Conservation (phyloP, 2,888 invertebrate species). For the Lepidocyrtinus sp. region DNA sequence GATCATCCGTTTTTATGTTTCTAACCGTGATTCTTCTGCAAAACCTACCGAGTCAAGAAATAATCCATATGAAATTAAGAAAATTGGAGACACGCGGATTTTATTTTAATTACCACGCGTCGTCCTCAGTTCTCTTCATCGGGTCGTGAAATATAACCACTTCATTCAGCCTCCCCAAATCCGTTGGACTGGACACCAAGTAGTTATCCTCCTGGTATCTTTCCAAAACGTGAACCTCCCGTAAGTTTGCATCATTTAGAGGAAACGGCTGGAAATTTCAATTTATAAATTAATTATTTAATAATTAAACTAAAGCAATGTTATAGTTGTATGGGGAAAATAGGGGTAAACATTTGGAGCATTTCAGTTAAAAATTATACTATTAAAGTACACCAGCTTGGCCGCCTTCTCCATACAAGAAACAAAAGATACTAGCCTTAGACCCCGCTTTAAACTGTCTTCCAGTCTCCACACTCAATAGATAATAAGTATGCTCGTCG, state of each 20-base stretch:
- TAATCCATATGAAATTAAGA: background rate
- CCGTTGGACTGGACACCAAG: conserved; percentile 30
- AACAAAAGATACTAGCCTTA: conserved; percentile 19
- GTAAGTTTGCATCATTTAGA: conserved; percentile 29
- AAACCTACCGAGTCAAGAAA: conserved; percentile 26
- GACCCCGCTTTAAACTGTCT: conserved; percentile 28
- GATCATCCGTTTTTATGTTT: conserved; percentile 45
- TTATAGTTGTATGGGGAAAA: too few relatives aligned
- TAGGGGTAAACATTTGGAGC: too few relatives aligned
- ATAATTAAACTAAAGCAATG: too few relatives aligned
- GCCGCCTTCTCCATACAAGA: conserved; percentile 44
- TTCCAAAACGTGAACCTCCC: conserved; percentile 17
- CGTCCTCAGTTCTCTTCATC: too few relatives aligned
- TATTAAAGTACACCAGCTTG: conserved; percentile 45
- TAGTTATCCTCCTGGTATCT: conserved; percentile 53
- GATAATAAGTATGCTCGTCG: conserved; percentile 48
- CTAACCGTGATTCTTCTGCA: conserved; percentile 40
- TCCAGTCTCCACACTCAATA: conserved; percentile 56
- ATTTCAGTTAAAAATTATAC: background rate
- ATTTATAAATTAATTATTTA: too few relatives aligned
- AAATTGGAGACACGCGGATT: too few relatives aligned
- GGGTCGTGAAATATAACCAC: conserved; percentile 29
- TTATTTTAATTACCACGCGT: background rate
- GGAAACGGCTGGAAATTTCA: conserved; percentile 48
- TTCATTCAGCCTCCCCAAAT: conserved; percentile 38